Evolutionary conservation across 2,113 vertebrate genomes (phyloP).

Genomic region (Paramisgurnus dabryanus): DNA sequence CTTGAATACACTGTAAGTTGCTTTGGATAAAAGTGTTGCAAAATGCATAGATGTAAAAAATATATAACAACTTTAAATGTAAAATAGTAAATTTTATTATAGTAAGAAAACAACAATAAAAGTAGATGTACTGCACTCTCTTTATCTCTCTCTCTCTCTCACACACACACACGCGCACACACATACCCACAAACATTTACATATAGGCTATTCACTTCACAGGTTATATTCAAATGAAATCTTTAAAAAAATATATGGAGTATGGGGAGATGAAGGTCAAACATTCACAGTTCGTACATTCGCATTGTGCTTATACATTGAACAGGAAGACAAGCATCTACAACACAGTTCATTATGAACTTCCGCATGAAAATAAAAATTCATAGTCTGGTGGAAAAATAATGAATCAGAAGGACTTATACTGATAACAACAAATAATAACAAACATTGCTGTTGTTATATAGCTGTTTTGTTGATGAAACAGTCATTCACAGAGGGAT

Average conservation of each 20-base stretch:
- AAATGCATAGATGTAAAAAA: too few relatives aligned
- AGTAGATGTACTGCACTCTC: background rate
- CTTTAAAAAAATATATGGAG: background rate
- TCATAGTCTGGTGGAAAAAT: constrained; percentile 4
- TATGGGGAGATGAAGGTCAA: background rate
- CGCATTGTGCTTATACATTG: constrained; percentile 4
- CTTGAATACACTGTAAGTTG: too few relatives aligned
- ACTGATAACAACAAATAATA: background rate
- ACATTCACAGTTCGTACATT: constrained; percentile 39
- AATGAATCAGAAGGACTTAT: constrained; percentile 11
- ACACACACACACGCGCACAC: constrained; percentile 19
- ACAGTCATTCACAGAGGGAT: background rate
- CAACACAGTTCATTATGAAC: constrained; percentile 37
- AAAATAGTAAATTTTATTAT: background rate
- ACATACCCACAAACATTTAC: constrained; percentile 23
- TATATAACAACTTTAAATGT: background rate
- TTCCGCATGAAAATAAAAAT: background rate
- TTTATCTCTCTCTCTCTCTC: background rate
- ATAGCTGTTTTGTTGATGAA: background rate
- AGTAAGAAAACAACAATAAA: background rate
- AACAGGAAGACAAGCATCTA: background rate
- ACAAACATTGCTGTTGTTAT: background rate
- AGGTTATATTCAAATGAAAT: background rate
- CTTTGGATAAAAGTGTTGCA: too few relatives aligned
- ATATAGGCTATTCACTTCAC: background rate